Conservation (phyloP, 2,888 invertebrate genomes). For the Clostera curtula region DNA sequence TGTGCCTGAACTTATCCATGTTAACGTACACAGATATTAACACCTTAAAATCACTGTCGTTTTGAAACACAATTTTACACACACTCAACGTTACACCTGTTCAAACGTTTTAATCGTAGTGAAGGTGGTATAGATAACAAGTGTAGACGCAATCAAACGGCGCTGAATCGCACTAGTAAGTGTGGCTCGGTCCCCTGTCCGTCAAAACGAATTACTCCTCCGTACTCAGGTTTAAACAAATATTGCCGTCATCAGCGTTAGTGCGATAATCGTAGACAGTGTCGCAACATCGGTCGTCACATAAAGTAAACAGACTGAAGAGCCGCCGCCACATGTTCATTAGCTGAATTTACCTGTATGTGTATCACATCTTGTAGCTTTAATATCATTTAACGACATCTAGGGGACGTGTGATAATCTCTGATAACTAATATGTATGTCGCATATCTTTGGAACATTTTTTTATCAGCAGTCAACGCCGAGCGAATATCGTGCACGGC, state of each 20-base stretch:
- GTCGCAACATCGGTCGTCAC: conserved; percentile 22
- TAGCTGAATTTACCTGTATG: conserved; percentile 21
- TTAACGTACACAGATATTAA: no score
- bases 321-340: conserved; percentile 18
- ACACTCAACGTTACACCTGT: conserved; percentile 48
- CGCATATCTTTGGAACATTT: conserved; percentile 23
- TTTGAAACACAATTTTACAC: conserved; percentile 22
- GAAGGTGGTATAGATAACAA: conserved; percentile 45
- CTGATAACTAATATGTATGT: conserved; percentile 36
- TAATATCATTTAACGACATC: conserved; percentile 36
- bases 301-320: conserved; percentile 30
- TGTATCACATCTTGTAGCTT: conserved; percentile 19
- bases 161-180: conserved; percentile 26
- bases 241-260: conserved; percentile 15
- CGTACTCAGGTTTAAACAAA: no score
- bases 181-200: no score
- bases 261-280: conserved; percentile 10
- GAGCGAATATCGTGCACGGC: conserved; percentile 8
- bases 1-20: conserved; percentile 54
- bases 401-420: conserved; percentile 40
- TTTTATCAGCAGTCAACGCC: conserved; percentile 19
- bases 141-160: conserved; percentile 33
- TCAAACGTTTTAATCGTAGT: conserved; percentile 50
- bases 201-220: no score
- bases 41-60: conserved; percentile 15